Base-by-base conservation (phyloP, 2,113 vertebrate species). In the Conger conger region DNA sequence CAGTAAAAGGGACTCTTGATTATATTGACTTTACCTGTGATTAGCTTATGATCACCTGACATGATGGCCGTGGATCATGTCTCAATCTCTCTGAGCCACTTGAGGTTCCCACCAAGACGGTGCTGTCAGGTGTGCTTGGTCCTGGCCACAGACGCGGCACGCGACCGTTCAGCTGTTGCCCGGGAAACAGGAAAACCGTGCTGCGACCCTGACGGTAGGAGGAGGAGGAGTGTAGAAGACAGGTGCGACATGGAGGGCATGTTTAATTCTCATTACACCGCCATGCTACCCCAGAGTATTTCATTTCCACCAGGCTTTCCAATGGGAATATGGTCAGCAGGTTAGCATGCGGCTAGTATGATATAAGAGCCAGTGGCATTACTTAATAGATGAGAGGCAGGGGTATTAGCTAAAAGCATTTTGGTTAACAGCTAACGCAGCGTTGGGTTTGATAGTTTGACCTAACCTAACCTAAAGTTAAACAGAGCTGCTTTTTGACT, bases 261-360 rank as follows among this genome's bases (percentile, higher is more conserved):
- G 87, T 92, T 91, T 88, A 89, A 90, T 92, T 91, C 87, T 90
- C 88, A 90, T 93, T 90, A 90, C 86, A 88, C 81, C 86, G 33
- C 87, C 1, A 50, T 50, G 45, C 45, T 50, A 7, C 45, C 87
- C 73, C 80, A 53, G 85, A 82, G 82, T 89, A 0, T 20, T 50
- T 79, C 42, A 23, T 27, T 60, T 20, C 7, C 1, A 3, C 23
- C 1, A 35, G 53, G 17, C 81, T 37, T 23, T 15, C 18, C 27
- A 82, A 36, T 38, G 38, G 6, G 57, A 50, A 50, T 50, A 86
- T 68, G 45, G 35, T 37, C 30, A 76, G 76, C 40, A 35, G 78
- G 36, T 27, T 37, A 30, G 78, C 57, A 27, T 2, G 23, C 5
- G 2, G 57, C 20, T 63, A 27, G 57, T 4, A 63, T 23, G 23